Base-by-base conservation (phyloP, 2,888 invertebrate species). In the Escarpia spicata region DNA sequence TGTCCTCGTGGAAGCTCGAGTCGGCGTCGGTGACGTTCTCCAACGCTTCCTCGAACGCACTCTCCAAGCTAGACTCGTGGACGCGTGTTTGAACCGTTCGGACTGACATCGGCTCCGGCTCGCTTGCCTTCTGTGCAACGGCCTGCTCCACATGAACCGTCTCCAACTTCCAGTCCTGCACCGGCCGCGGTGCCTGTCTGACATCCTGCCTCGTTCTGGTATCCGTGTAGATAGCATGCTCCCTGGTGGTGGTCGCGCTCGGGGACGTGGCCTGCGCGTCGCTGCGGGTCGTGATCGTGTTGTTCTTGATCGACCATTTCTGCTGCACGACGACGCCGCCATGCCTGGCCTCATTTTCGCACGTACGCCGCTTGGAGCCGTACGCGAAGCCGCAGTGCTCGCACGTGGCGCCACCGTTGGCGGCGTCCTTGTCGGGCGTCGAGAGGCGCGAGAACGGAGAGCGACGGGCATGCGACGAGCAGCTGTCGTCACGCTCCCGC, bases 31-130 rank as follows among this genome's bases (percentile, higher is more conserved):
- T 52, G 15, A 91, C 52, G 58, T 44, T n/a, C 58, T 91, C 91
- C 91, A 91, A 45, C 37, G 91, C 91, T 15, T 43, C 37, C n/a
- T 91, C 91, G 58, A 91, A 91, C 31, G 91, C 91, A 3, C 91
- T 37, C 52, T 91, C 91, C 19, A 91, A 45, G 19, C 75, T 75
- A 15, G 26, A 26, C 75, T 75, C 75, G 19, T 6, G n/a, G 26
- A 4, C 75, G n/a, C n/a, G 75, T n/a, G 75, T 26, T 15, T 26
- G 3, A 26, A 26, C 75, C 75, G 75, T 15, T 15, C 75, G 75
- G 75, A 75, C 75, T n/a, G 19, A n/a, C 26, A 4, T 75, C 19
- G 75, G n/a, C 26, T n/a, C 75, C 19, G 75, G n/a, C 26, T 75
- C 75, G 60, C n/a, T 75, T 26, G 75, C n/a, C 75, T 75, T 3